These are phyloP conservation scores for Drosophila lini DNA, from an alignment of 1,140 invertebrate genomes.

Conservation along the genomic window DNA sequence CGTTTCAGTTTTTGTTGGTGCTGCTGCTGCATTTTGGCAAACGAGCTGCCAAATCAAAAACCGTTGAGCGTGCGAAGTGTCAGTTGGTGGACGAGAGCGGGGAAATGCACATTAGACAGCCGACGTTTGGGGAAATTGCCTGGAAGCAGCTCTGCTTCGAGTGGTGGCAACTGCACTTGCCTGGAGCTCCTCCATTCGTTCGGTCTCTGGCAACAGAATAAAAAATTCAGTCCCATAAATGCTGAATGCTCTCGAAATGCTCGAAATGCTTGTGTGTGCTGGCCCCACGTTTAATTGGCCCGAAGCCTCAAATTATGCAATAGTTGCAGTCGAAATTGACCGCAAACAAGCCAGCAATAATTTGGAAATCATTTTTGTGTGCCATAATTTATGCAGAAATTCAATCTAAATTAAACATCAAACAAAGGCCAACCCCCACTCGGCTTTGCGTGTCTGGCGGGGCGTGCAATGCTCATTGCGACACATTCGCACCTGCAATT, in stretches of 20 bases:
- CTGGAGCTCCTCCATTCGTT: background rate
- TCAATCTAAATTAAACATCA: conserved; percentile 74
- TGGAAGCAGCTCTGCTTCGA: conserved; percentile 19
- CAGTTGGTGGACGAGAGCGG: conserved; percentile 31
- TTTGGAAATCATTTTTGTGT: conserved; percentile 58
- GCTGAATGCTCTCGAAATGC: conserved; percentile 10
- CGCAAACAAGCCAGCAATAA: conserved; percentile 62
- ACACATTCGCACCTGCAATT: conserved; percentile 79
- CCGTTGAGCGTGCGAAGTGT: conserved; percentile 64
- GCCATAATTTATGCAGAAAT: conserved; percentile 67
- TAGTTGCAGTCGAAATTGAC: conserved; percentile 50
- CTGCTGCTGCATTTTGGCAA: conserved; percentile 54
- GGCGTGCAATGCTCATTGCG: conserved; percentile 57
- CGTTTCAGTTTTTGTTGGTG: conserved; percentile 20
- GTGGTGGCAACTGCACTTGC: conserved; percentile 8
- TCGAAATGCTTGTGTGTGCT: conserved; percentile 15
- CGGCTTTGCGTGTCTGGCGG: conserved; percentile 32
- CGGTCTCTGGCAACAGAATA: background rate
- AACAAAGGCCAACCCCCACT: conserved; percentile 16
- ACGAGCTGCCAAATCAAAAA: conserved; percentile 78
- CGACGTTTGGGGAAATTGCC: conserved; percentile 45
- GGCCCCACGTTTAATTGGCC: conserved; percentile 31
- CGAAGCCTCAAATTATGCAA: conserved; percentile 44
- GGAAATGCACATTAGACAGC: conserved; percentile 49
- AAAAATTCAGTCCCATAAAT: conserved; percentile 29